Evolutionary conservation across 2,888 invertebrate species (phyloP), one percentile per base, ranked within the genome.

Genomic region (Leucophenga maculata): DNA sequence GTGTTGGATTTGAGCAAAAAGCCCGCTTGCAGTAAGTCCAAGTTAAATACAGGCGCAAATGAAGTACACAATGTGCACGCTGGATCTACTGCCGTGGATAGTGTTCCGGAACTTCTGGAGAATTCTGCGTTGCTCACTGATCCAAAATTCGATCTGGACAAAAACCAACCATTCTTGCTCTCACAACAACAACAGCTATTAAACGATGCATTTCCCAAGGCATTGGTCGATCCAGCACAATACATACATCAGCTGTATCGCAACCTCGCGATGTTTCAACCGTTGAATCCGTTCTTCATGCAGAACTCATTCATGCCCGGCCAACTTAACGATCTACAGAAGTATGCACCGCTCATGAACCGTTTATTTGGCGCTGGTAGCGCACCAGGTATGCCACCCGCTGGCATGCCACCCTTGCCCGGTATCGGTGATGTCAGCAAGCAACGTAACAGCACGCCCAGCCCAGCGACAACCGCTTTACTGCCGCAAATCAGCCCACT

Each of bases 1-100:
- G 95, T 94, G 4, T 90, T 96, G 59, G 96, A 96, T 89, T 91
- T 96, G 74, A 95, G 95, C 85, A 94, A 94, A 85, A 95, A 95
- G 88, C 92, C 91, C 0, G 70, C 77, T 18, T 0, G 65, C 78
- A 1, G 83, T 83, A 70, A 18, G 39, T 39, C 39, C 8, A 39
- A 39, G 39, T 39, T 39, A 9, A 39, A 8, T 54, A 60, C 60
- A 67, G 64, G 31, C 69, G 69, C 39, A 55, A 65, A 46, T 11
- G 32, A 60, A 55, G 16, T 8, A 50, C n/a, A 46, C 46, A 6
- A 46, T n/a, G 13, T n/a, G n/a, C 46, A 64, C 55, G 69, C 71
- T 65, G 31, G 72, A 16, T 77, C 77, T 69, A 22, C 76, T 8
- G 87, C 89, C 69, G 89, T 76, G 6, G 87, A 89, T 70, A 89